Evolutionary conservation across 2,888 invertebrate genomes (phyloP), one percentile per base, ranked within the genome.

Genomic region (Blastobasis adustella): DNA sequence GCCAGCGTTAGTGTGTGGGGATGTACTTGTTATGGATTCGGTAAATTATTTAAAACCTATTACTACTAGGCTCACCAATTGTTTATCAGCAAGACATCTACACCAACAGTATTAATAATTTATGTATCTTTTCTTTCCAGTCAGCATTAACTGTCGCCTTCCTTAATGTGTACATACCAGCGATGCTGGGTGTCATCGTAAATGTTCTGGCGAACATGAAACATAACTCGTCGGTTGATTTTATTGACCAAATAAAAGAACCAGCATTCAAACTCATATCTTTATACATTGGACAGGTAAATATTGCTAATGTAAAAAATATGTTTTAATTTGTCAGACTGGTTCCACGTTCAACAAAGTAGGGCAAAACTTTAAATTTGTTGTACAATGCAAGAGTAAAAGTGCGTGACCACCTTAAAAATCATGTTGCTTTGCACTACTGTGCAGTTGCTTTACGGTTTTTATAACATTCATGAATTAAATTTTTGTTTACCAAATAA

Each of bases 111-210:
- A 23, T 23, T 40, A 40, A 49, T 6, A 38, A 43, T 9, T 37
- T 49, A 38, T 23, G 6, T 10, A 1, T 50, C 23, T 45, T 49
- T 49, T 53, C 45, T 51, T 91, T 90, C 52, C 83, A 97, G 97
- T 95, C 96, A 54, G 97, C 98, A 4, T 79, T 98, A 52, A 90
- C 93, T 50, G 97, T 97, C 37, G 97, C 98, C 9, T 86, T 95
- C 58, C 89, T 97, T 54, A 98, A 98, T 73, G 95, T 98, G 52
- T 93, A 96, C 85, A 95, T 98, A 65, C 98, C 98, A 0, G 92
- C 94, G 53, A 83, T 95, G 67, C 89, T 98, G 54, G 97, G 97
- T 36, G 92, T 92, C 46, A 88, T 97, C 39, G 94, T 97, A 10
- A 97, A 98, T 83, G 92, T 89, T 1, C 58, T 89, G 6, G 83